A percentile compares a stretch with the other conserved stretches of the same genome.
These are phyloP conservation scores for Adelges cooleyi DNA, from an alignment of 1,140 invertebrate genomes.

Conservation along the genomic window DNA sequence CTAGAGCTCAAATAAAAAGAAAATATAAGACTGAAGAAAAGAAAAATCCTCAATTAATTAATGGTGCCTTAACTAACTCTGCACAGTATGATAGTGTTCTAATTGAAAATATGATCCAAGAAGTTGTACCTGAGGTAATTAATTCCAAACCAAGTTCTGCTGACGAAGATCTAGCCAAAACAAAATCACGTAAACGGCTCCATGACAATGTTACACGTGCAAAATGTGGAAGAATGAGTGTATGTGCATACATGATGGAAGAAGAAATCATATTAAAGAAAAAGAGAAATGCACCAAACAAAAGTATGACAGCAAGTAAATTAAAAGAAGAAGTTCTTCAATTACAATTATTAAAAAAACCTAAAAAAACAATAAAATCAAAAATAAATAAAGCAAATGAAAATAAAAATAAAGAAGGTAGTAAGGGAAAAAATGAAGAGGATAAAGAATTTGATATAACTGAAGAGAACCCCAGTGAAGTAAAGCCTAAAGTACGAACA, in stretches of 20 bases:
- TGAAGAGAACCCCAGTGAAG: too few species aligned
- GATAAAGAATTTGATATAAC: too few species aligned
- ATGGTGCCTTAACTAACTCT: constrained; percentile 44
- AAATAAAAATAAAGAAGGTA: background rate
- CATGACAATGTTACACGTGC: background rate
- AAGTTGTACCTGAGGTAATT: background rate
- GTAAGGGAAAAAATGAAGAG: background rate
- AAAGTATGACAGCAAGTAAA: background rate
- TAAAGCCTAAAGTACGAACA: background rate
- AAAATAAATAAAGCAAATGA: background rate
- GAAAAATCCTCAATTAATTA: constrained; percentile 43
- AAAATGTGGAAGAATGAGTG: constrained; percentile 10
- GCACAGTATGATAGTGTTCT: constrained; percentile 43
- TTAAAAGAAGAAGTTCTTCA: background rate
- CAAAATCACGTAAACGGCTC: background rate
- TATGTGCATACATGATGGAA: constrained; percentile 5
- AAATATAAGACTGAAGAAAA: constrained; percentile 59
- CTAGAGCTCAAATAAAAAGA: constrained; percentile 65
- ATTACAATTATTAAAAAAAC: background rate
- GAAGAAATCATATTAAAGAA: constrained; percentile 8
- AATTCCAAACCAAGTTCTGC: background rate
- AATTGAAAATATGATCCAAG: constrained; percentile 36
- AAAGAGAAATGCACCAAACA: background rate
- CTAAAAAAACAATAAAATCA: background rate
- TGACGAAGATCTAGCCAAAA: background rate